Percentiles rank a stretch among this genome's conserved stretches.
Conservation (phyloP, 2,888 invertebrate species). For the Andrena marginata region DNA sequence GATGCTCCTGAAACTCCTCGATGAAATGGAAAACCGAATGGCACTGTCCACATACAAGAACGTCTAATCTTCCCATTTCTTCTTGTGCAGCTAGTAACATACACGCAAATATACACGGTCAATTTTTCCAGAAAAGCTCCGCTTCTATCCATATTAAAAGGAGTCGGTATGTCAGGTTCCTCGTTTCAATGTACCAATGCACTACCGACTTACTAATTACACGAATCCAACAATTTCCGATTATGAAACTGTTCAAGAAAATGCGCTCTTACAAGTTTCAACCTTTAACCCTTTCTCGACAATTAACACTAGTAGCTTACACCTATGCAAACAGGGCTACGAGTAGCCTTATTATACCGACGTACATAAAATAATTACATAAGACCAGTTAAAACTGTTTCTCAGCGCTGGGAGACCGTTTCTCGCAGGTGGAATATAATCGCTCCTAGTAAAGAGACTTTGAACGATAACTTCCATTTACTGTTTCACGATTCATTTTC, state of each 20-base stretch:
- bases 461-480: neutral
- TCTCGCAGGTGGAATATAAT: neutral
- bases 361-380: neutral
- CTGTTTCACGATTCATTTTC: neutral
- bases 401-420: neutral
- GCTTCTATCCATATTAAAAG: neutral
- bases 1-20: constrained; percentile 92
- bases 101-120: constrained; percentile 16
- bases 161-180: constrained; percentile 28
- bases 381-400: neutral
- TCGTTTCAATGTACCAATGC: constrained; percentile 22
- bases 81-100: constrained; percentile 89
- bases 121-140: neutral
- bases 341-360: neutral
- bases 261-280: constrained; percentile 21
- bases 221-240: neutral
- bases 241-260: constrained; percentile 20
- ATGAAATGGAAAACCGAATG: constrained; percentile 92
- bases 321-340: too few relatives aligned
- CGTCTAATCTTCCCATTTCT: constrained; percentile 91
- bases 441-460: neutral
- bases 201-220: constrained; percentile 16
- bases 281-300: neutral
- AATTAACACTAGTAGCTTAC: too few relatives aligned
- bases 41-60: constrained; percentile 94